Conservation (phyloP, 2,113 vertebrate genomes). For the Trogon melanurus region DNA sequence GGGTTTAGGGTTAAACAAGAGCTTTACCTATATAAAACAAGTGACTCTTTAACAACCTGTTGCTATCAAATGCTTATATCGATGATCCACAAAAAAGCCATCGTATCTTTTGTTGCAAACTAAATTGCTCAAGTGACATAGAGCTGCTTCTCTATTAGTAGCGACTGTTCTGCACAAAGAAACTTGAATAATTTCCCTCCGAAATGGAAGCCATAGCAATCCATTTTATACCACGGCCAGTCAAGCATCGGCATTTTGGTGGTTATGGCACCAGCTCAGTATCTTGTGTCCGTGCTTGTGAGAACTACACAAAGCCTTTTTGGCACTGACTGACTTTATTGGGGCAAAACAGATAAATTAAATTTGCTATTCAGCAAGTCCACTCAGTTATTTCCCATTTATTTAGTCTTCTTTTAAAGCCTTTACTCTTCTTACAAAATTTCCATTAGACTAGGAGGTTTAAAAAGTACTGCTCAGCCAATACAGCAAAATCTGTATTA, state of each 20-base stretch:
- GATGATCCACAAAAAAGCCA: neutral
- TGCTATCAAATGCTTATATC: neutral
- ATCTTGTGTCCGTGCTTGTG: neutral
- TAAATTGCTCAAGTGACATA: neutral
- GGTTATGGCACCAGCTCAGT: neutral
- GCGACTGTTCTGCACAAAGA: neutral
- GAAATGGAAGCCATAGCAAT: neutral
- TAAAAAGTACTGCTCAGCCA: slow-evolving; percentile 28
- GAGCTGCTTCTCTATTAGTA: neutral
- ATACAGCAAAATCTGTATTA: slow-evolving; percentile 17
- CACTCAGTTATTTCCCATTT: slow-evolving; percentile 12
- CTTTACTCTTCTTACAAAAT: slow-evolving; percentile 13
- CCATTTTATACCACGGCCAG: neutral
- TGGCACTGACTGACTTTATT: neutral
- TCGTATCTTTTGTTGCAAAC: neutral
- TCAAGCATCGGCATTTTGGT: neutral
- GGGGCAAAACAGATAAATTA: neutral
- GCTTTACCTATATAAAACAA: neutral
- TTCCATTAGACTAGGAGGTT: neutral
- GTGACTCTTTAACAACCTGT: neutral
- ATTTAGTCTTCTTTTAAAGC: slow-evolving; percentile 7
- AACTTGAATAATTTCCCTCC: neutral
- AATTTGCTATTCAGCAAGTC: neutral
- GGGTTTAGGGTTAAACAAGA: neutral
- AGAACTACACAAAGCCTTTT: neutral